Percentiles rank a stretch among this genome's conserved stretches.
Evolutionary conservation across 2,113 vertebrate genomes (phyloP).

Genomic region (Myrmecobius fasciatus): DNA sequence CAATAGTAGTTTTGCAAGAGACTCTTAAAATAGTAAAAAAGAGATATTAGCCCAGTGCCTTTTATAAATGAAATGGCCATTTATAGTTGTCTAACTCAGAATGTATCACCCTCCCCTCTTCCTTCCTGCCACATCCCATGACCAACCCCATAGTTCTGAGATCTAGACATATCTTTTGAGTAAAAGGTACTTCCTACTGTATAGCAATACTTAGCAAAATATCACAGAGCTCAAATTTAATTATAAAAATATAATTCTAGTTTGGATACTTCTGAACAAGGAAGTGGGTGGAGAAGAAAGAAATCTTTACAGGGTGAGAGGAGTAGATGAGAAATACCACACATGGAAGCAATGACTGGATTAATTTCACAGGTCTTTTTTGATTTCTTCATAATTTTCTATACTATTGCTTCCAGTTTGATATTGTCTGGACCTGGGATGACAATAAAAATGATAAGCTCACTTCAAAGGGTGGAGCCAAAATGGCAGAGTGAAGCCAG

Average conservation of each 20-base stretch:
- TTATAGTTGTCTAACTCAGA: slow-evolving; percentile 70
- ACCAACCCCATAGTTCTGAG: fast-evolving
- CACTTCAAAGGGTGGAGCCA: too few species aligned
- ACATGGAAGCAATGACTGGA: slow-evolving; percentile 70
- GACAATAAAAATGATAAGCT: slow-evolving; percentile 78
- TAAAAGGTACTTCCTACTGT: neutral
- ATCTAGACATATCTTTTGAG: neutral
- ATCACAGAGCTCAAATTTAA: slow-evolving; percentile 34
- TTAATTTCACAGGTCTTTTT: slow-evolving; percentile 84
- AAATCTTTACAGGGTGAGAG: slow-evolving; percentile 37
- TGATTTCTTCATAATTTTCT: slow-evolving; percentile 87
- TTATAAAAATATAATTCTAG: neutral
- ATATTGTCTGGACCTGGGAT: slow-evolving; percentile 80
- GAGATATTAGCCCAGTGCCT: neutral
- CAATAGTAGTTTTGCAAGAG: slow-evolving; percentile 47
- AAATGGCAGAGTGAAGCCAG: too few species aligned
- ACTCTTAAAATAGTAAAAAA: slow-evolving; percentile 29
- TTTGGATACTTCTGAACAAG: slow-evolving; percentile 39
- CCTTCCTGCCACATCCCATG: slow-evolving; percentile 23
- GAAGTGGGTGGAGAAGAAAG: neutral
- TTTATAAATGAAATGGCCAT: slow-evolving; percentile 48
- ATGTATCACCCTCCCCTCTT: slow-evolving; percentile 45
- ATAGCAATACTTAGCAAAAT: neutral
- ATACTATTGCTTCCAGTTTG: slow-evolving; percentile 85
- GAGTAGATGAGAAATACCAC: slow-evolving; percentile 59